phyloP scores from a whole-genome alignment of 2,797 vertebrate genomes.

The Benthosema pterotum region DNA sequence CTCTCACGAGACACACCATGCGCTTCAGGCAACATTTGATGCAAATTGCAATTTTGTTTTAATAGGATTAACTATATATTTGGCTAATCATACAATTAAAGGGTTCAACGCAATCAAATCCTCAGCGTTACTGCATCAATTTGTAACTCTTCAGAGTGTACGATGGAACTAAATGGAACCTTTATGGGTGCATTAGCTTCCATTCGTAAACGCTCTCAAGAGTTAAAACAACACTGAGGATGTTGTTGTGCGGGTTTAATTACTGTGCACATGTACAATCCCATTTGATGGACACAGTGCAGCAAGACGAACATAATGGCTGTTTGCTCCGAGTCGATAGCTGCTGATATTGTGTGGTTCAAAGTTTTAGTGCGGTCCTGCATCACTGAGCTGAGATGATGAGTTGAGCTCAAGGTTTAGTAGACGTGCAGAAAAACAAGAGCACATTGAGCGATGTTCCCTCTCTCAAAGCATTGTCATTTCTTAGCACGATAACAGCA shows the following conservation, averaged over 20 bases:
- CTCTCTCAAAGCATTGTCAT: too few species aligned
- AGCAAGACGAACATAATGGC: conserved; percentile 14
- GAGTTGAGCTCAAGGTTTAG: background rate
- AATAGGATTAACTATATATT: conserved; percentile 9
- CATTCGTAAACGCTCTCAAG: too few species aligned
- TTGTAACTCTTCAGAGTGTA: too few species aligned
- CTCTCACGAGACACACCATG: background rate
- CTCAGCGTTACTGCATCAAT: too few species aligned
- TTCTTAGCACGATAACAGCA: too few species aligned
- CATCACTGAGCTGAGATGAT: background rate
- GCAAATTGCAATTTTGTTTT: background rate
- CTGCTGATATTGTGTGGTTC: conserved; percentile 9
- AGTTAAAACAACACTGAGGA: too few species aligned
- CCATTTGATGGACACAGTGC: conserved; percentile 5
- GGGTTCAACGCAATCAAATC: background rate
- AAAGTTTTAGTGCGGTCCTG: background rate
- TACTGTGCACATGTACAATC: conserved; percentile 14
- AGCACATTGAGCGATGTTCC: too few species aligned
- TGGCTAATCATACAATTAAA: conserved; percentile 17
- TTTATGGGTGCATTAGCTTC: too few species aligned
- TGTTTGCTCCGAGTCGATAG: conserved; percentile 34
- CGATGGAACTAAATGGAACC: too few species aligned
- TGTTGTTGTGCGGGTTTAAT: conserved; percentile 7
- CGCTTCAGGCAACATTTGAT: conserved; percentile 20
- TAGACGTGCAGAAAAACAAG: background rate